Evolutionary conservation across 2,113 vertebrate species (phyloP).

Genomic region (Lethenteron reissneri): DNA sequence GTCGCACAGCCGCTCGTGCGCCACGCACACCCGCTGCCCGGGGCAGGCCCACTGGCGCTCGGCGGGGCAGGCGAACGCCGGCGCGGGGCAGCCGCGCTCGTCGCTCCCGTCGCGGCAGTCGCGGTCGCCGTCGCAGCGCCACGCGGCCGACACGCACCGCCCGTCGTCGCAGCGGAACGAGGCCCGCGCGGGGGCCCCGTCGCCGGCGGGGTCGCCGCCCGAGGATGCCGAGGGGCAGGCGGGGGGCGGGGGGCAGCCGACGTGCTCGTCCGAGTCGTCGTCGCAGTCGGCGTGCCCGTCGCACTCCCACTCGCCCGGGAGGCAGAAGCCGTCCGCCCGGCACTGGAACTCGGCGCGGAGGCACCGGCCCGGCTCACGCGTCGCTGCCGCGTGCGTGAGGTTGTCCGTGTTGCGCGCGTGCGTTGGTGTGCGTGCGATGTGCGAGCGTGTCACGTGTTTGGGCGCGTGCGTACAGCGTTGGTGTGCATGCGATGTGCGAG

Average conservation of each 20-base stretch:
- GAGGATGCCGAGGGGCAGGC: slow-evolving; percentile 18
- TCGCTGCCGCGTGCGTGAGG: background rate
- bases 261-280: slow-evolving; percentile 8
- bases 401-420: too few species aligned
- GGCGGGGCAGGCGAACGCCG: slow-evolving; percentile 13
- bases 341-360: slow-evolving; percentile 28
- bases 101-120: slow-evolving; percentile 2
- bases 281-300: slow-evolving; percentile 7
- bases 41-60: slow-evolving; percentile 23
- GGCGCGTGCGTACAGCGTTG: too few species aligned
- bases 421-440: too few species aligned
- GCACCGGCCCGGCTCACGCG: slow-evolving; percentile 20
- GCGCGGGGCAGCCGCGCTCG: background rate
- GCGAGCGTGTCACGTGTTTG: too few species aligned
- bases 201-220: slow-evolving; percentile 25
- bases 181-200: slow-evolving; percentile 23
- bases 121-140: slow-evolving; percentile 4
- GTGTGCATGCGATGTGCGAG: too few species aligned
- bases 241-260: slow-evolving; percentile 13
- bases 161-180: slow-evolving; percentile 16
- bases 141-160: slow-evolving; percentile 2
- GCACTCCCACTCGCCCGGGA: slow-evolving; percentile 17
- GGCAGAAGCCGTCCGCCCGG: slow-evolving; percentile 23
- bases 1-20: slow-evolving; percentile 20
- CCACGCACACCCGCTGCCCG: slow-evolving; percentile 20